A percentile compares a stretch with the other conserved stretches of the same genome.
These are phyloP conservation scores for Podargus strigoides DNA, from an alignment of 2,797 vertebrate species.

Conservation along the genomic window DNA sequence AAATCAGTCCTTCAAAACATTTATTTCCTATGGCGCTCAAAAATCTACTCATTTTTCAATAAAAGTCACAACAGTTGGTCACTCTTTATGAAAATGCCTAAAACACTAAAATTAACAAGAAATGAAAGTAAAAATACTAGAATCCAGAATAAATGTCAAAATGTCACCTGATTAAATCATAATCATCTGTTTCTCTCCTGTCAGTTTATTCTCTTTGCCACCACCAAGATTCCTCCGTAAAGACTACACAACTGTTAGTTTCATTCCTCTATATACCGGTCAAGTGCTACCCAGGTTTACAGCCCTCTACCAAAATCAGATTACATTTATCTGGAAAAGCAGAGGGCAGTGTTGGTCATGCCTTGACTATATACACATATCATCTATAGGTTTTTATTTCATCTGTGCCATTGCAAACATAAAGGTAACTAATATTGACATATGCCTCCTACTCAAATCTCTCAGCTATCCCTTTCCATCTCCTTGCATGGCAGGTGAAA, in stretches of 20 bases:
- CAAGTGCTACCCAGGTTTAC: neutral
- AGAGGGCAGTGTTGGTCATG: neutral
- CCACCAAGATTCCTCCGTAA: neutral
- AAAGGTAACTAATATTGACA: neutral
- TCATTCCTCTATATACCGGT: neutral
- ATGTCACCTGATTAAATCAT: neutral
- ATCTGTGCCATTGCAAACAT: neutral
- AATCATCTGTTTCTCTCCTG: neutral
- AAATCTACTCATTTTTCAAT: neutral
- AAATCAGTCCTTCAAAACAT: neutral
- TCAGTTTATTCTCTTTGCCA: neutral
- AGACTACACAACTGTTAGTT: neutral
- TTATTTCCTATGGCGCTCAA: neutral
- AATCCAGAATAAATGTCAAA: neutral
- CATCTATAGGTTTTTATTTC: neutral
- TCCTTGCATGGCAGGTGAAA: neutral
- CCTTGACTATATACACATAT: fast-evolving
- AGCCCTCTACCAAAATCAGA: neutral
- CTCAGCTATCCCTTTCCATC: neutral
- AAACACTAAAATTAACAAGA: neutral
- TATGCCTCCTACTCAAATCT: neutral
- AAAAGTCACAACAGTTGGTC: neutral
- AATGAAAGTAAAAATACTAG: neutral
- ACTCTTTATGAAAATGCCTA: neutral
- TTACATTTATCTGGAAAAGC: neutral